Percentiles rank a stretch among this genome's conserved stretches.
These are phyloP conservation scores for Yponomeuta malinellus DNA, from an alignment of 2,888 invertebrate species.

Conservation along the genomic window DNA sequence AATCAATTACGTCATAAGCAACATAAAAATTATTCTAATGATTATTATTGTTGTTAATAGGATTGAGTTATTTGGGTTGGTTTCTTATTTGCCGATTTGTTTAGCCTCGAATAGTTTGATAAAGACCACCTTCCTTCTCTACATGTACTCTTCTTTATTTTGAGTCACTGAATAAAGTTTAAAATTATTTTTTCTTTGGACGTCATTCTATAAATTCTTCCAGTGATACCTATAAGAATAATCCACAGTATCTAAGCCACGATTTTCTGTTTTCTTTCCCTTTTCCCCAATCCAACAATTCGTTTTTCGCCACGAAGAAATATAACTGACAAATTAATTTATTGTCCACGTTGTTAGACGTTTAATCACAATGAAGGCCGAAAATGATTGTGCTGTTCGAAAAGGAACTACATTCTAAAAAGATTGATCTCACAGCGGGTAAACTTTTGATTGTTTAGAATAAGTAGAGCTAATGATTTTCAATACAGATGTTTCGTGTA, in stretches of 20 bases:
- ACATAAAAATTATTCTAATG: too few species aligned
- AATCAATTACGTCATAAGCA: not conserved
- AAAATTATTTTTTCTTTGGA: too few species aligned
- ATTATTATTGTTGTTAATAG: not conserved
- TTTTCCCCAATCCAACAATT: not conserved
- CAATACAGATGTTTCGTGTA: not conserved
- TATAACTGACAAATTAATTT: not conserved
- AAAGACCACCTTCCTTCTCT: not conserved
- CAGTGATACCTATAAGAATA: too few species aligned
- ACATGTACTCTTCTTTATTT: too few species aligned
- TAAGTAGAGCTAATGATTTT: not conserved
- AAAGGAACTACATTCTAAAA: not conserved
- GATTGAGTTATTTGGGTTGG: not conserved
- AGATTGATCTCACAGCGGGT: slow-evolving; percentile 3
- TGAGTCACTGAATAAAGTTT: too few species aligned
- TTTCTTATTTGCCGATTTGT: not conserved
- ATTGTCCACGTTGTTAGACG: not conserved
- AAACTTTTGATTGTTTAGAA: not conserved
- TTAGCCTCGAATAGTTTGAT: not conserved
- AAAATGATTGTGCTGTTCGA: not conserved
- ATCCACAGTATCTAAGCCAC: not conserved
- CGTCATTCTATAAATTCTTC: too few species aligned
- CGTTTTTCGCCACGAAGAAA: not conserved
- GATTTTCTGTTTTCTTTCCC: not conserved
- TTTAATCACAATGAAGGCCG: not conserved